phyloP scores from a whole-genome alignment of 2,888 invertebrate genomes.

The Yponomeuta plumbellus region DNA sequence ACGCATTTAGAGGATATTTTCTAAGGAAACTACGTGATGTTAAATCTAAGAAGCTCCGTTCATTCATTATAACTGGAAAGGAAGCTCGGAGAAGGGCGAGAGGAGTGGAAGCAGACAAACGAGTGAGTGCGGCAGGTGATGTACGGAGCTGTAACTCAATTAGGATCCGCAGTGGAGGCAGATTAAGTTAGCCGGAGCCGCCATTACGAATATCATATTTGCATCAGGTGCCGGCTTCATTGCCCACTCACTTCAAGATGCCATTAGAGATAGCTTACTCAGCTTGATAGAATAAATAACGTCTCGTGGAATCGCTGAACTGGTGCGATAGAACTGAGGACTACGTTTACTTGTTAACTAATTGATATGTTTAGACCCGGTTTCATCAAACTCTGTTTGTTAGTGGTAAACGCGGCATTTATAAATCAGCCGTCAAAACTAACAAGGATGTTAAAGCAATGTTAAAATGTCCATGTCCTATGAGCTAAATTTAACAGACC shows the following conservation, averaged over 20 bases:
- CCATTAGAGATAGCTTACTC: constrained; percentile 5
- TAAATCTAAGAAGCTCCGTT: too few relatives aligned
- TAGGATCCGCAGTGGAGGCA: constrained; percentile 66
- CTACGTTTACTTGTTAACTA: too few relatives aligned
- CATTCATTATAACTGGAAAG: neutral
- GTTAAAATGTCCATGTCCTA: too few relatives aligned
- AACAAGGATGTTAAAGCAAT: too few relatives aligned
- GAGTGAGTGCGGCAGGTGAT: constrained; percentile 40
- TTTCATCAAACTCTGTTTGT: too few relatives aligned
- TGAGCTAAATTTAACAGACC: too few relatives aligned
- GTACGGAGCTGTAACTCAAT: constrained; percentile 43
- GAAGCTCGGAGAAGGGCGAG: neutral
- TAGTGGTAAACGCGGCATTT: too few relatives aligned
- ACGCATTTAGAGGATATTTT: neutral
- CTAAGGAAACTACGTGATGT: too few relatives aligned
- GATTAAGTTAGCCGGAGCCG: constrained; percentile 64
- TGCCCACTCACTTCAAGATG: constrained; percentile 28
- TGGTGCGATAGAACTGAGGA: too few relatives aligned
- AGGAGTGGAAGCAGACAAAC: constrained; percentile 24
- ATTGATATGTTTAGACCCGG: too few relatives aligned
- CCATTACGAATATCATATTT: constrained; percentile 70
- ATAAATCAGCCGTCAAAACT: too few relatives aligned
- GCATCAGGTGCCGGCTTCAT: constrained; percentile 53
- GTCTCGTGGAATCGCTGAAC: neutral
- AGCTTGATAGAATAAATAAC: neutral